Evolutionary conservation across 1,140 invertebrate species (phyloP).

Genomic region (Mycetomoellerius zeteki): DNA sequence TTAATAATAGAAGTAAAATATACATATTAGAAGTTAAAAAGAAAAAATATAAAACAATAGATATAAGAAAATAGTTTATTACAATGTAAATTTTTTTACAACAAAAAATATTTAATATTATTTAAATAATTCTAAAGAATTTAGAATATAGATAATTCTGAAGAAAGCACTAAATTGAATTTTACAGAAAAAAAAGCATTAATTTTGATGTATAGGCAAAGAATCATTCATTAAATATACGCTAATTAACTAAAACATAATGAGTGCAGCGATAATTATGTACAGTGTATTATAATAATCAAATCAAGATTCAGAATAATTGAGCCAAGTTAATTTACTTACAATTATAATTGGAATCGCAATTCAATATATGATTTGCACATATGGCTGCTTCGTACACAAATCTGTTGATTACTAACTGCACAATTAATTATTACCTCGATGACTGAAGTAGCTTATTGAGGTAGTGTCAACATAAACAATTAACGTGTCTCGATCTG

Average conservation of each 20-base stretch:
- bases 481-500: conserved; percentile 31
- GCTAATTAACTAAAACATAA: not conserved
- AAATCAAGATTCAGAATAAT: not conserved
- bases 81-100: not conserved
- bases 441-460: conserved; percentile 11
- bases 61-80: not conserved
- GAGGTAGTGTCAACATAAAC: conserved; percentile 19
- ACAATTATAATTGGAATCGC: not conserved
- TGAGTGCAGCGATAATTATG: too few relatives aligned
- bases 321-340: not conserved
- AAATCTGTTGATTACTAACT: conserved; percentile 6
- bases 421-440: conserved; percentile 22
- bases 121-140: not conserved
- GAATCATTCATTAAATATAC: not conserved
- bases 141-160: not conserved
- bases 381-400: not conserved
- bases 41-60: not conserved
- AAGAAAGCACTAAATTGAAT: conserved; percentile 1
- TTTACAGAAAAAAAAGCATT: not conserved
- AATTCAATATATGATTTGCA: not conserved
- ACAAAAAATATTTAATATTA: not conserved
- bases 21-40: not conserved
- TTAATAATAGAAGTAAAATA: not conserved
- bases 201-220: not conserved
- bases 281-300: not conserved